Conservation (phyloP, 2,888 invertebrate genomes). For the Cataglyphis cursor region DNA sequence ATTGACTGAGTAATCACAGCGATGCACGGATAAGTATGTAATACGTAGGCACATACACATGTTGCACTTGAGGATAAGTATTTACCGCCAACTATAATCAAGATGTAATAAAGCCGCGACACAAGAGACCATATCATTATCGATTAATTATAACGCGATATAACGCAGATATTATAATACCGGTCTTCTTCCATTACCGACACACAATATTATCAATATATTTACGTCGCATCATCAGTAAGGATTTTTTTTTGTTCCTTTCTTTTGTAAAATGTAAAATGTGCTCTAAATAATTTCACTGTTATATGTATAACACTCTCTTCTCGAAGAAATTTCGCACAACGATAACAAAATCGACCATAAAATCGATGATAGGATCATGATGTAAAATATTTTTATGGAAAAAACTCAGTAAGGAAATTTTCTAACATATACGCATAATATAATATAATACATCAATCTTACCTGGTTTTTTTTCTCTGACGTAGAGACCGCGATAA, state of each 20-base stretch:
- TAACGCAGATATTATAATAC: slow-evolving; percentile 58
- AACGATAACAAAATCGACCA: neutral
- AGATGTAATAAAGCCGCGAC: slow-evolving; percentile 64
- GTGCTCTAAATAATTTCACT: neutral
- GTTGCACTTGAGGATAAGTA: slow-evolving; percentile 70
- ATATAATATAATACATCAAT: neutral
- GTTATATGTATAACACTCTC: neutral
- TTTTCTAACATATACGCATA: neutral
- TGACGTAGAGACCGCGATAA: neutral
- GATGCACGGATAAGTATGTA: slow-evolving; percentile 68
- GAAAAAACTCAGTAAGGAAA: neutral
- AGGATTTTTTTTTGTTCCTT: neutral
- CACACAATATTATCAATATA: neutral
- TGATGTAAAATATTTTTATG: slow-evolving; percentile 8
- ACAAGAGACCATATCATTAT: slow-evolving; percentile 66
- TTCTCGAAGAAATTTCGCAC: neutral
- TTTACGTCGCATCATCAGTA: neutral
- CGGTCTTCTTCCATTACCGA: slow-evolving; percentile 22
- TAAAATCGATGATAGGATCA: neutral
- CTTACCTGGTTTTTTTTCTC: slow-evolving; percentile 11
- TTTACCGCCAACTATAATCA: slow-evolving; percentile 69
- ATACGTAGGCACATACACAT: slow-evolving; percentile 65
- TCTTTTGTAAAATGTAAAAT: neutral
- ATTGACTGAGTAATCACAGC: slow-evolving; percentile 69
- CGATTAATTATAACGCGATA: slow-evolving; percentile 59